A percentile compares a stretch with the other conserved stretches of the same genome.
Conservation (phyloP, 37 sponge, comb jelly and placozoan genomes). For the Cliona cf. orientalis region DNA sequence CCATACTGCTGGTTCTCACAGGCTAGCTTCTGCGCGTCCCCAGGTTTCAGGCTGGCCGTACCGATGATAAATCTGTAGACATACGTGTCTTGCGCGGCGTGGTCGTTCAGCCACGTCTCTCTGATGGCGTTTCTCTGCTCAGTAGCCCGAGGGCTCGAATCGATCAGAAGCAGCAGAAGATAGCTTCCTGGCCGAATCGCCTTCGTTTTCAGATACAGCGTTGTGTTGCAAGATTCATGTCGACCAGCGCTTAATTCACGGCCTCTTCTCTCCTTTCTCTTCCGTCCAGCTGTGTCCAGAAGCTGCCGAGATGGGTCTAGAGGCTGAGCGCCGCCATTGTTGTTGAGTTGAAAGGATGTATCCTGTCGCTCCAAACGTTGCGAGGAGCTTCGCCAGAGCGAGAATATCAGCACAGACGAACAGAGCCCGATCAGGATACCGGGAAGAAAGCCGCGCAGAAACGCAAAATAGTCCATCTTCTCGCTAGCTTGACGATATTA, state of each 20-base stretch:
- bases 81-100: neutral
- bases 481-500: too few species aligned
- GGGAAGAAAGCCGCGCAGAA: conserved; percentile 33
- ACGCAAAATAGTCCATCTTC: neutral
- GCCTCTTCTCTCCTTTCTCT: neutral
- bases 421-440: conserved; percentile 28
- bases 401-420: conserved; percentile 19
- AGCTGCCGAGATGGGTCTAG: neutral
- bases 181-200: neutral
- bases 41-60: neutral
- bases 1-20: conserved; percentile 47
- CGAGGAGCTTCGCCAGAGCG: conserved; percentile 10
- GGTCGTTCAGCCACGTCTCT: conserved; percentile 54
- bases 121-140: conserved; percentile 53
- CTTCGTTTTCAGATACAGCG: neutral
- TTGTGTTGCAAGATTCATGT: neutral
- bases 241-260: too few species aligned
- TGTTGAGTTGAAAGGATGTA: too few species aligned
- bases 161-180: conserved; percentile 26
- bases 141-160: conserved; percentile 3
- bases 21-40: conserved; percentile 3
- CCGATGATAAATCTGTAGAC: conserved; percentile 65
- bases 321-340: neutral
- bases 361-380: neutral
- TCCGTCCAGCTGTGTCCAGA: neutral